Base-by-base conservation (phyloP, 1,140 invertebrate genomes). In the Stegodyphus mimosarum region DNA sequence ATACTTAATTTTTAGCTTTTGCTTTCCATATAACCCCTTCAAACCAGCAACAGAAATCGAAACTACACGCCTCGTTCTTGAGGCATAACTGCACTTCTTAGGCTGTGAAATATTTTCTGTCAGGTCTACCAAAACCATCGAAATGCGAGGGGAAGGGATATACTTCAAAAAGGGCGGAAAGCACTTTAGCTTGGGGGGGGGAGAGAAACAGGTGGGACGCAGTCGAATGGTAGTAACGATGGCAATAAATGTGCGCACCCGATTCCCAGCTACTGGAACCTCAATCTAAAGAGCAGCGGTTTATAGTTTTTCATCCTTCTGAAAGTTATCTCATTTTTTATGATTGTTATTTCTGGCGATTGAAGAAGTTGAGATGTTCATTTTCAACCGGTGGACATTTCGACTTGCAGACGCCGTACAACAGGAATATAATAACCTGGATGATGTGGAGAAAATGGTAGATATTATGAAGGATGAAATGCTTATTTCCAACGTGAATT, bases 281-380 rank as follows among this genome's bases (percentile, higher is more conserved):
- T 70, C 17, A 67, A 79, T 69, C 66, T 64, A 63, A 13, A n/a
- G 55, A 55, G 18, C 17, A 17, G n/a, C 66, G 33, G 33, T 33
- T 33, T 33, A 33, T 3, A 33, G 33, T 33, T 33, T 33, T 33
- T 33, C 33, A 33, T 9, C 33, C n/a, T 18, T 67, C 66, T 18
- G 17, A n/a, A 18, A 9, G 9, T 11, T 17, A 6, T 67, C 5
- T 18, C 17, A 9, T 18, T n/a, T 9, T 9, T 67, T 67, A 17
- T 53, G 69, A 67, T 81, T 72, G 72, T 81, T 81, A 72, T 72
- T 81, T 81, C 63, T 72, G 15, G 52, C 69, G 63, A 81, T 81
- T 81, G 78, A 81, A 81, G 67, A 81, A 81, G 66, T 81, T 64
- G 69, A 81, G 78, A 50, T 63, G 67, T 81, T 81, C 69, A 63